Evolutionary conservation across 2,113 vertebrate species (phyloP).

Genomic region (Psittacula cyanocephala): DNA sequence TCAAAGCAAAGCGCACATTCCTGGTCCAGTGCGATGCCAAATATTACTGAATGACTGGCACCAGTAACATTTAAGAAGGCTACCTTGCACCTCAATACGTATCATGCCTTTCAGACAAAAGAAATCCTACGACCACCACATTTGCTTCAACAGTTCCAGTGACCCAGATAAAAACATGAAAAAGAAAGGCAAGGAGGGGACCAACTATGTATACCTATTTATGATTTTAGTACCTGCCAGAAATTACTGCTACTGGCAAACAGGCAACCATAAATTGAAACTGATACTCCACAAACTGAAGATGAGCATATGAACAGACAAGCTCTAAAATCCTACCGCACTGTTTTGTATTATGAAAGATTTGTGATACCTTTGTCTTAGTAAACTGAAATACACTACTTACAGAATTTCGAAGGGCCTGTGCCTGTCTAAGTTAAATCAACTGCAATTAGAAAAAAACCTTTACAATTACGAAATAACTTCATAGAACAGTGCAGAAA

Average conservation of each 20-base stretch:
- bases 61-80: background rate
- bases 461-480: background rate
- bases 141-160: background rate
- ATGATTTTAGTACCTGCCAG: constrained; percentile 6
- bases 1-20: background rate
- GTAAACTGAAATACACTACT: background rate
- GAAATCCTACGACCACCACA: background rate
- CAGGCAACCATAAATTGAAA: background rate
- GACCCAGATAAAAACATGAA: background rate
- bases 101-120: background rate
- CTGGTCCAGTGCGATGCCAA: background rate
- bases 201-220: constrained; percentile 35
- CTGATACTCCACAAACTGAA: background rate
- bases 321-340: background rate
- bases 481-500: background rate
- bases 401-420: background rate
- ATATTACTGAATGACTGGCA: background rate
- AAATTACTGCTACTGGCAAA: background rate
- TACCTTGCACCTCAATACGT: background rate
- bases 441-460: background rate
- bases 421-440: background rate
- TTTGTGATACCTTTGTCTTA: background rate
- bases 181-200: background rate
- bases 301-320: background rate
- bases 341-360: background rate